These are phyloP conservation scores for Danaus chrysippus DNA, from an alignment of 2,888 invertebrate genomes.

Conservation along the genomic window DNA sequence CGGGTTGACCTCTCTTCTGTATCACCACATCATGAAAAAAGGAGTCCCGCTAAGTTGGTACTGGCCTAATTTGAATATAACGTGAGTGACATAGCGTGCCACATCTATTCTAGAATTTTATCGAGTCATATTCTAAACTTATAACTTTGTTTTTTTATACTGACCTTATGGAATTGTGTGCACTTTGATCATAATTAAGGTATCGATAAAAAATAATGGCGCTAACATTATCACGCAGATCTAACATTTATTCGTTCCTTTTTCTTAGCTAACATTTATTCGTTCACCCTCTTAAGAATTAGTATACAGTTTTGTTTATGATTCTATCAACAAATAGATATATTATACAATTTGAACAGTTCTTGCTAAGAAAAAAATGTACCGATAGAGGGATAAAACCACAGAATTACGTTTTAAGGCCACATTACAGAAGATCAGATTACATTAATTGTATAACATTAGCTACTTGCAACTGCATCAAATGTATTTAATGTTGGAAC, in stretches of 20 bases:
- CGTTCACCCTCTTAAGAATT: background rate
- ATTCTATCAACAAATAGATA: too few relatives aligned
- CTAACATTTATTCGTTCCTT: background rate
- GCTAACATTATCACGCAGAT: background rate
- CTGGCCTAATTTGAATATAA: conserved; percentile 2
- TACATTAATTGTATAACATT: conserved; percentile 47
- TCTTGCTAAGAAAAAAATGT: background rate
- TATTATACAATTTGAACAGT: too few relatives aligned
- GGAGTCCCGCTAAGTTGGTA: background rate
- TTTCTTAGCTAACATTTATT: background rate
- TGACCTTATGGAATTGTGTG: background rate
- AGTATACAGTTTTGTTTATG: too few relatives aligned
- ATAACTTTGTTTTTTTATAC: background rate
- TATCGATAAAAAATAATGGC: background rate
- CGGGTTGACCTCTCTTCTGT: background rate
- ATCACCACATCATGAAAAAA: background rate
- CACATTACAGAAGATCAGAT: conserved; percentile 36
- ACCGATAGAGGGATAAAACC: background rate
- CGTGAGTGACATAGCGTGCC: conserved; percentile 5
- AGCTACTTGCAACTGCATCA: conserved; percentile 38
- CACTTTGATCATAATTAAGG: background rate
- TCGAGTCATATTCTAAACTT: conserved; percentile 3
- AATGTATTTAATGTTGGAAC: conserved; percentile 35
- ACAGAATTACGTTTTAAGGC: conserved; percentile 25
- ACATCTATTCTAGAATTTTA: conserved; percentile 7